A percentile compares a stretch with the other conserved stretches of the same genome.
These are phyloP conservation scores for Brachymystax lenok DNA, from an alignment of 2,797 vertebrate species.

Conservation along the genomic window DNA sequence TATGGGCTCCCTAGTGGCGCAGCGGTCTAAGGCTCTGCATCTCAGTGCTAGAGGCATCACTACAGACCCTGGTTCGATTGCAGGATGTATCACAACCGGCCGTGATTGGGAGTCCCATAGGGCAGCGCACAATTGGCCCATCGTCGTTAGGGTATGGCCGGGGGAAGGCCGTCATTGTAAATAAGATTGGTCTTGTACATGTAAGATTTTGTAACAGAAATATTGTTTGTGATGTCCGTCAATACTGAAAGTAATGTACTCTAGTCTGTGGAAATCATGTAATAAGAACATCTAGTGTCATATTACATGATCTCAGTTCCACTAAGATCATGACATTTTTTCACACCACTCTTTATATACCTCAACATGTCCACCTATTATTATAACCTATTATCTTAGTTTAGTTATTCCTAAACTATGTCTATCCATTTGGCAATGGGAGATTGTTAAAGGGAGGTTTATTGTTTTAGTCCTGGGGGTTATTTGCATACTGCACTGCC, in stretches of 20 bases:
- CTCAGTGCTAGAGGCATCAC: no score
- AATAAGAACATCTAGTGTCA: neutral
- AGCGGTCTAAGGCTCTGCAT: no score
- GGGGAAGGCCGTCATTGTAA: no score
- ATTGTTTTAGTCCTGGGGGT: slow-evolving; percentile 26
- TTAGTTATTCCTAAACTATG: slow-evolving; percentile 48
- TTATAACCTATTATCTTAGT: slow-evolving; percentile 3
- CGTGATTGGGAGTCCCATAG: no score
- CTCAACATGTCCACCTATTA: slow-evolving; percentile 62
- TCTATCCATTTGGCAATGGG: slow-evolving; percentile 19
- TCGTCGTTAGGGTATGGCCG: no score
- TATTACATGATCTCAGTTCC: neutral
- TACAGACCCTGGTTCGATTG: no score
- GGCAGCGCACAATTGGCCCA: no score
- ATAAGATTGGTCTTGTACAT: neutral
- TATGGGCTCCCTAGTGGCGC: no score
- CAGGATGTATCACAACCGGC: no score
- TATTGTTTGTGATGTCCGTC: neutral
- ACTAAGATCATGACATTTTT: neutral
- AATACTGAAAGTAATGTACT: neutral
- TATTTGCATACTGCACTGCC: slow-evolving; percentile 77
- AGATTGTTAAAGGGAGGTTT: neutral
- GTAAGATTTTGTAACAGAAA: neutral
- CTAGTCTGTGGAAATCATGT: neutral
- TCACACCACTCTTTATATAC: slow-evolving; percentile 26